Conservation (phyloP, 2,797 vertebrate genomes). For the Hipposideros larvatus region DNA sequence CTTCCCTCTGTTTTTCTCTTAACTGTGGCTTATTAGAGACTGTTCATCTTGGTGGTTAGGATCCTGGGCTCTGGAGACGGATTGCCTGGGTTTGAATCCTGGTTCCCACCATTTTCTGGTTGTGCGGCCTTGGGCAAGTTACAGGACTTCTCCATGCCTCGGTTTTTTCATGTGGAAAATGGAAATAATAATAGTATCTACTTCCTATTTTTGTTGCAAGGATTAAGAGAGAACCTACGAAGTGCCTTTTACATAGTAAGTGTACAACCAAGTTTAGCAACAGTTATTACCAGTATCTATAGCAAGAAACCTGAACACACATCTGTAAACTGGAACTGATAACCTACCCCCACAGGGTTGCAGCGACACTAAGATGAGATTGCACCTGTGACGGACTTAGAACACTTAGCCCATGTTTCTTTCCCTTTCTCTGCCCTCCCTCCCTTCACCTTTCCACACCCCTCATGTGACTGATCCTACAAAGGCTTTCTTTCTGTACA, state of each 20-base stretch:
- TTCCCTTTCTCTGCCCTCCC: neutral
- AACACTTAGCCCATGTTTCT: neutral
- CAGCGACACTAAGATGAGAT: neutral
- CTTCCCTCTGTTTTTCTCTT: neutral
- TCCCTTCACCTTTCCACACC: neutral
- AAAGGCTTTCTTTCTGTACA: neutral
- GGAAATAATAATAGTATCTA: neutral
- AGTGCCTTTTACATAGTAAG: neutral
- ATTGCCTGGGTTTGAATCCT: neutral
- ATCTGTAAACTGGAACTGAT: neutral
- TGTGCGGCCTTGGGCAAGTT: neutral
- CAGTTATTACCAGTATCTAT: neutral
- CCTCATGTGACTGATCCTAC: neutral
- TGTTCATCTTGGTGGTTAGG: neutral
- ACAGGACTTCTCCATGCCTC: neutral
- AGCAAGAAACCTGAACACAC: neutral
- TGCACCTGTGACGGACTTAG: neutral
- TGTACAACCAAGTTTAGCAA: neutral
- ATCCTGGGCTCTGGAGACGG: neutral
- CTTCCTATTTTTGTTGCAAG: neutral
- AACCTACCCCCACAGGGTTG: neutral
- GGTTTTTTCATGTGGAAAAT: constrained; percentile 47
- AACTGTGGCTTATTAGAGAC: neutral
- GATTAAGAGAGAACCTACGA: neutral
- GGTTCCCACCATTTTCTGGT: neutral